Base-by-base conservation (phyloP, 2,797 vertebrate genomes). In the Tympanoctomys barrerae region DNA sequence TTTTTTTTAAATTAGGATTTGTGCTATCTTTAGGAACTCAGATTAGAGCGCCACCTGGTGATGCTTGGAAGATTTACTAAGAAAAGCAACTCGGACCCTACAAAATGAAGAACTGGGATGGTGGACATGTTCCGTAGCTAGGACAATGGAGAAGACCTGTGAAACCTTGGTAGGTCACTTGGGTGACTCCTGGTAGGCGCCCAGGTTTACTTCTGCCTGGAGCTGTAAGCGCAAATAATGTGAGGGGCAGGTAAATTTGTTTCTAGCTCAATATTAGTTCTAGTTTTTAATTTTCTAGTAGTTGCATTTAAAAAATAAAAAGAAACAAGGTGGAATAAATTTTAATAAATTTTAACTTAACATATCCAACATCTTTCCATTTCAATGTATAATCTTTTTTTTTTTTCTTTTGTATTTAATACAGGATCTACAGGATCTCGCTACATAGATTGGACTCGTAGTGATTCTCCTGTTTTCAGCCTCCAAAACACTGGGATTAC, bases 1-100 rank as follows among this genome's bases (percentile, higher is more conserved):
- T 57, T 39, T 61, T 78, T 84, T 46, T 73, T 93, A 80, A 71
- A 22, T 71, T 90, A 85, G 62, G 62, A 73, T 46, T 52, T 94
- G 28, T 62, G 57, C 49, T 79, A 71, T 46, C 70, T 42, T 62
- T 4, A 6, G 70, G 33, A 96, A 95, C 64, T 49, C 93, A 96
- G 80, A 89, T 89, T 84, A 64, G 21, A 90, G 57, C 9, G 1
- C 70, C 89, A 75, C 57, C 61, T 90, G 49, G 42, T 59, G 46
- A 92, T 75, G 7, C 16, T 46, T 59, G 24, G 26, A 79, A 31
- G 28, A 21, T 13, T 21, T 59, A 81, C 75, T 75, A 75, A 61
- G 39, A n/a, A 93, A 57, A 71, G 36, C 28, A 57, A 59, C 79
- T 28, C 33, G 11, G 39, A 77, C n/a, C 54, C 8, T 33, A 12